phyloP scores from a whole-genome alignment of 2,888 invertebrate species.

The Apamea sordens region DNA sequence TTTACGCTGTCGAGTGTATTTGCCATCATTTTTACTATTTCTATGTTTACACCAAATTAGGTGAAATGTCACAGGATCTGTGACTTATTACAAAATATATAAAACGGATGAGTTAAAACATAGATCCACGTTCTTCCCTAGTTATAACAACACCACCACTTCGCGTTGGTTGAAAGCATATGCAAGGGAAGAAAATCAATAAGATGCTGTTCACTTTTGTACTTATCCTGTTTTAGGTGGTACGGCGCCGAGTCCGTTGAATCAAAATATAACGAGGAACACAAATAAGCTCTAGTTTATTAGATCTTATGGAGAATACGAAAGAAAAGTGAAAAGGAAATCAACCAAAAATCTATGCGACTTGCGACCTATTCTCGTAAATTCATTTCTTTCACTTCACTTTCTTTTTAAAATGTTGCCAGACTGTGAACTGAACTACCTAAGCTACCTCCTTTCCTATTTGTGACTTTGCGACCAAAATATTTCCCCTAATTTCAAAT shows the following conservation, averaged over 20 bases:
- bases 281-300: conserved; percentile 88
- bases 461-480: background rate
- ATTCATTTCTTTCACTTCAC: conserved; percentile 90
- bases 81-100: conserved; percentile 73
- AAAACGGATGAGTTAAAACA: conserved; percentile 80
- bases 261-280: conserved; percentile 86
- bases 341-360: conserved; percentile 90
- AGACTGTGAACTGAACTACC: conserved; percentile 56
- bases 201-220: conserved; percentile 90
- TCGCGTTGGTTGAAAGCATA: conserved; percentile 90
- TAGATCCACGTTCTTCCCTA: conserved; percentile 77
- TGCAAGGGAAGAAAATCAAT: conserved; percentile 91
- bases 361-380: conserved; percentile 90
- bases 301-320: conserved; percentile 88
- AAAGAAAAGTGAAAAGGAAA: conserved; percentile 90
- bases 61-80: conserved; percentile 79
- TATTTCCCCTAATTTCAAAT: conserved; percentile 14
- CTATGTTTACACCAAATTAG: conserved; percentile 80
- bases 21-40: conserved; percentile 88
- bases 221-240: conserved; percentile 86
- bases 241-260: conserved; percentile 83
- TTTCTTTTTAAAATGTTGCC: conserved; percentile 89
- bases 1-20: conserved; percentile 89
- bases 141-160: conserved; percentile 85
- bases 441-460: conserved; percentile 20